phyloP scores from a whole-genome alignment of 1,140 invertebrate species.

The Samia ricini region DNA sequence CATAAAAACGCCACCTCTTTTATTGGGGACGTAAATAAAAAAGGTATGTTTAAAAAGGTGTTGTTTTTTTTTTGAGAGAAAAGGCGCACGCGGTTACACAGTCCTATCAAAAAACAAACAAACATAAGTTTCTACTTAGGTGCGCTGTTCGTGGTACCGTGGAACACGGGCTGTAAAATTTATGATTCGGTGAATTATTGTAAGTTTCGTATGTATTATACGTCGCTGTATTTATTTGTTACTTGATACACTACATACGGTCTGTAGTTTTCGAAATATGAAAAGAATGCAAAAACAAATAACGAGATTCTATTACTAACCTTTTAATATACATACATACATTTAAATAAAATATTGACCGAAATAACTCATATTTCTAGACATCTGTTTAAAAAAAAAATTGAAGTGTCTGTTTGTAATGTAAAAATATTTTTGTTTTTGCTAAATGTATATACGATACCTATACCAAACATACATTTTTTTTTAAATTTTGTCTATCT shows the following conservation, averaged over 20 bases:
- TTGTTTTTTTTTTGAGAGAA: conserved; percentile 52
- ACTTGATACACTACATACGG: conserved; percentile 5
- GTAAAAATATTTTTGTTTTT: too few species aligned
- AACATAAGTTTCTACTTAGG: conserved; percentile 71
- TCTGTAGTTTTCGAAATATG: background rate
- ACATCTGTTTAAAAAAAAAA: too few species aligned
- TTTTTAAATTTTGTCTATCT: too few species aligned
- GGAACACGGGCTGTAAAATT: conserved; percentile 66
- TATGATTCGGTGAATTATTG: conserved; percentile 68
- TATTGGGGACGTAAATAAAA: conserved; percentile 69
- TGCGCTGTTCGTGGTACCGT: conserved; percentile 54
- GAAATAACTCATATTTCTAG: too few species aligned
- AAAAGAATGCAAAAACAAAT: background rate
- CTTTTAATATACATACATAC: too few species aligned
- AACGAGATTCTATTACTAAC: too few species aligned
- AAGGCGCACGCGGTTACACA: conserved; percentile 69
- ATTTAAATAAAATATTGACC: too few species aligned
- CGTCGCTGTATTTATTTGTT: conserved; percentile 27
- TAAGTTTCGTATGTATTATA: conserved; percentile 44
- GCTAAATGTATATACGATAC: too few species aligned
- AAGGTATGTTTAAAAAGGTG: conserved; percentile 25
- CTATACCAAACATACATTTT: too few species aligned
- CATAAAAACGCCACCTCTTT: conserved; percentile 63
- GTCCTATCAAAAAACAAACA: conserved; percentile 76
- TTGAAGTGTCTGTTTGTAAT: too few species aligned